Evolutionary conservation across 2,888 invertebrate species (phyloP).

Genomic region (Hypena proboscidalis): DNA sequence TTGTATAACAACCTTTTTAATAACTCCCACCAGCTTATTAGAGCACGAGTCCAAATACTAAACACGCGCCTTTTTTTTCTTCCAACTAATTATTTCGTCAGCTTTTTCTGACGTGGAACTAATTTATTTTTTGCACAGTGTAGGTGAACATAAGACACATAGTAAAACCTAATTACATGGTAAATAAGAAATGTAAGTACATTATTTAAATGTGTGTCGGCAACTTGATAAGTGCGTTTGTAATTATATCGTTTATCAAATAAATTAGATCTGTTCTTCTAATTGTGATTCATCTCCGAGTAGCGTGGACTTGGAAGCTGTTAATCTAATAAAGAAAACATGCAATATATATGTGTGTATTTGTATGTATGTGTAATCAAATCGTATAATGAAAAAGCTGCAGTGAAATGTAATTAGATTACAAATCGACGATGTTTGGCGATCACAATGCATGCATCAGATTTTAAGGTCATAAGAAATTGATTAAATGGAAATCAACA

Average conservation of each 20-base stretch:
- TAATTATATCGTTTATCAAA: slow-evolving; percentile 22
- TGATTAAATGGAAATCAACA: too few relatives aligned
- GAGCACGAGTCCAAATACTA: slow-evolving; percentile 24
- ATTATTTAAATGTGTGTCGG: slow-evolving; percentile 2
- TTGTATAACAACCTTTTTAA: slow-evolving; percentile 31
- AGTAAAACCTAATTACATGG: slow-evolving; percentile 17
- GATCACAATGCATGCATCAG: too few relatives aligned
- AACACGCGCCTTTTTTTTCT: slow-evolving; percentile 53
- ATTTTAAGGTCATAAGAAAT: too few relatives aligned
- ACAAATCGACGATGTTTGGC: too few relatives aligned
- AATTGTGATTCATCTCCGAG: slow-evolving; percentile 13
- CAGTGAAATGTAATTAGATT: too few relatives aligned
- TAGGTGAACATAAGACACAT: slow-evolving; percentile 13
- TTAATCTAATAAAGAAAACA: too few relatives aligned
- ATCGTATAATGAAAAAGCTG: too few relatives aligned
- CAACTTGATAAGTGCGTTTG: not conserved
- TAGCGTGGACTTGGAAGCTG: too few relatives aligned
- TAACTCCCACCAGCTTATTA: slow-evolving; percentile 26
- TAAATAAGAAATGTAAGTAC: slow-evolving; percentile 11
- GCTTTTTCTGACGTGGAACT: slow-evolving; percentile 69
- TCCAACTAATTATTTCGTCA: slow-evolving; percentile 73
- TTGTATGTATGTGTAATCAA: too few relatives aligned
- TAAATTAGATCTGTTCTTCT: slow-evolving; percentile 26
- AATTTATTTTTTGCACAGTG: slow-evolving; percentile 72
- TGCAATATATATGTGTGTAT: too few relatives aligned